Conservation (phyloP, 2,113 vertebrate species). For the Heterochromis multidens region DNA sequence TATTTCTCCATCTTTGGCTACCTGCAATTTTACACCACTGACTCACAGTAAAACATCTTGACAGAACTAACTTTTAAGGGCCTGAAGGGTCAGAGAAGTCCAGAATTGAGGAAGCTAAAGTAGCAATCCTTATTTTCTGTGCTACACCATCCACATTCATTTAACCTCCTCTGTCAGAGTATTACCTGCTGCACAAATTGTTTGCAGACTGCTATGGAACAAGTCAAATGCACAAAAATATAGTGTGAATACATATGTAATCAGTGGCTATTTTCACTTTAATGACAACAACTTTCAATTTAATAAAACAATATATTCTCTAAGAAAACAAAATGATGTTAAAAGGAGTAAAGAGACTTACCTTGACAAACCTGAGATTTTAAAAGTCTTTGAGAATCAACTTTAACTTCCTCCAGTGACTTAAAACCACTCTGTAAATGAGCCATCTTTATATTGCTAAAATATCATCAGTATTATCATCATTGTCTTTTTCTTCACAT, state of each 20-base stretch:
- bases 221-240: neutral
- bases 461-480: constrained; percentile 25
- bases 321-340: neutral
- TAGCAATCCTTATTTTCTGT: neutral
- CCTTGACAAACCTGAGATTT: neutral
- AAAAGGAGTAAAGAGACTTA: neutral
- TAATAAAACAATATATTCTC: neutral
- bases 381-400: neutral
- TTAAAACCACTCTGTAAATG: constrained; percentile 2
- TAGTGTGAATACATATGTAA: neutral
- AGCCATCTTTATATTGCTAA: neutral
- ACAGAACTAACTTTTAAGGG: neutral
- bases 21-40: neutral
- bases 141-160: neutral
- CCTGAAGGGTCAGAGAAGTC: neutral
- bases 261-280: neutral
- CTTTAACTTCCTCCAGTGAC: constrained; percentile 1
- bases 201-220: neutral
- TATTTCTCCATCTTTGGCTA: neutral
- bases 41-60: neutral
- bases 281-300: neutral
- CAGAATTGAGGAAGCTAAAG: neutral
- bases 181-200: neutral
- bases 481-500: neutral
- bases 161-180: neutral